phyloP scores from a whole-genome alignment of 2,888 invertebrate species.

The Labia minor region DNA sequence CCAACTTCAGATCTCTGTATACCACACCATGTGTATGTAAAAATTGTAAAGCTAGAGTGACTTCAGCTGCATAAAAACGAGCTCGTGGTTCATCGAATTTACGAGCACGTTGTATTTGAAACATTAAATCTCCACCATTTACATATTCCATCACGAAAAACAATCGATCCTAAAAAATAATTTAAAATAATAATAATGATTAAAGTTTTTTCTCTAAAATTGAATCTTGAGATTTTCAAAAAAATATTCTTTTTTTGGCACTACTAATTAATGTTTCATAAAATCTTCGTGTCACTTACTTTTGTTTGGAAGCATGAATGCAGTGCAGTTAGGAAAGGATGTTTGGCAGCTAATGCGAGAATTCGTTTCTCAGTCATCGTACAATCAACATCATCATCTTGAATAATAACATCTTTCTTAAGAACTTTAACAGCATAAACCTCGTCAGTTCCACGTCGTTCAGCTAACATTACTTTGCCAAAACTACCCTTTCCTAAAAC shows the following conservation, averaged over 20 bases:
- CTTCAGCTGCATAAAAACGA: slow-evolving; percentile 96
- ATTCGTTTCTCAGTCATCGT: slow-evolving; percentile 98
- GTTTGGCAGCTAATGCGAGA: slow-evolving; percentile 89
- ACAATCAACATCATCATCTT: slow-evolving; percentile 98
- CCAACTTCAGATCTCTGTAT: slow-evolving; percentile 96
- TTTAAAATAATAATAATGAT: slow-evolving; percentile 1
- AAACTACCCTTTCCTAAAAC: slow-evolving; percentile 98
- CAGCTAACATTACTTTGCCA: slow-evolving; percentile 97
- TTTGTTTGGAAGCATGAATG: slow-evolving; percentile 95
- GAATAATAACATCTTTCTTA: slow-evolving; percentile 95
- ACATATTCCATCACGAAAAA: slow-evolving; percentile 99
- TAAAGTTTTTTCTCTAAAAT: no score
- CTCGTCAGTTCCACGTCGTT: slow-evolving; percentile 85
- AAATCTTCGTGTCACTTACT: slow-evolving; percentile 36
- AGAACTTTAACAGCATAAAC: slow-evolving; percentile 80
- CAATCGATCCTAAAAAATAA: slow-evolving; percentile 57
- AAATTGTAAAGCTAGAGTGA: slow-evolving; percentile 93
- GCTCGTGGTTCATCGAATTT: slow-evolving; percentile 96
- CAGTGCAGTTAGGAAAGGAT: slow-evolving; percentile 94
- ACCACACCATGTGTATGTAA: slow-evolving; percentile 94
- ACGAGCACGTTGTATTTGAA: slow-evolving; percentile 95
- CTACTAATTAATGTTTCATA: not conserved
- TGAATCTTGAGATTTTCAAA: no score
- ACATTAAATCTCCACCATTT: slow-evolving; percentile 97
- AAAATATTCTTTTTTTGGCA: no score